A percentile compares a stretch with the other conserved stretches of the same genome.
Evolutionary conservation across 2,797 vertebrate species (phyloP).

Genomic region (Pantherophis vulpinus): DNA sequence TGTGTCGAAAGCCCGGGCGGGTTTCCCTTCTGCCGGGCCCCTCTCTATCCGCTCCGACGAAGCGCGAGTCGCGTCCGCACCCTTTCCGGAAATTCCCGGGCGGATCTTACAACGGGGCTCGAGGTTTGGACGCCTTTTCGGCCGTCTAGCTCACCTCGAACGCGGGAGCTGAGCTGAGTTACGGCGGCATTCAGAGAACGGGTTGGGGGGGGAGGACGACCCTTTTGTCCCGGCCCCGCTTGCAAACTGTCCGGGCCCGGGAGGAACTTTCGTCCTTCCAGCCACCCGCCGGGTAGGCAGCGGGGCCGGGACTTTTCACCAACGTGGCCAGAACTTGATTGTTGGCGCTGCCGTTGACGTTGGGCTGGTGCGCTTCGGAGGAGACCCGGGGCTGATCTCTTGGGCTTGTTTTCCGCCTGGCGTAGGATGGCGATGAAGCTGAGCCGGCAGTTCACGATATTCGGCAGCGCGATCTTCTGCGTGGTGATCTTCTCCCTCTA

Average conservation of each 20-base stretch:
- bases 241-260: background rate
- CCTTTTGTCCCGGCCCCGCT: background rate
- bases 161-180: background rate
- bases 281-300: conserved; percentile 1
- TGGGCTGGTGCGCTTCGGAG: background rate
- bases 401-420: too few relatives aligned
- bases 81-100: conserved; percentile 45
- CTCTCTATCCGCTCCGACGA: background rate
- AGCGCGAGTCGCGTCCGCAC: conserved; percentile 14
- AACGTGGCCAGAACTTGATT: conserved; percentile 1
- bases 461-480: conserved; percentile 85
- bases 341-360: background rate
- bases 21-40: background rate
- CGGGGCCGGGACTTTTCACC: background rate
- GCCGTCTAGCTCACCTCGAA: background rate
- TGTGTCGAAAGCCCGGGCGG: conserved; percentile 2
- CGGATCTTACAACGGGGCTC: background rate
- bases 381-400: background rate
- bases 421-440: conserved; percentile 78
- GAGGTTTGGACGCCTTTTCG: background rate
- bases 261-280: background rate
- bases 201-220: too few relatives aligned
- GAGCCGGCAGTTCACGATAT: conserved; percentile 78
- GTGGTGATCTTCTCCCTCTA: conserved; percentile 86
- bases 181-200: background rate